These are phyloP conservation scores for Papilio aristodemus DNA, from an alignment of 1,140 invertebrate genomes.

Conservation along the genomic window DNA sequence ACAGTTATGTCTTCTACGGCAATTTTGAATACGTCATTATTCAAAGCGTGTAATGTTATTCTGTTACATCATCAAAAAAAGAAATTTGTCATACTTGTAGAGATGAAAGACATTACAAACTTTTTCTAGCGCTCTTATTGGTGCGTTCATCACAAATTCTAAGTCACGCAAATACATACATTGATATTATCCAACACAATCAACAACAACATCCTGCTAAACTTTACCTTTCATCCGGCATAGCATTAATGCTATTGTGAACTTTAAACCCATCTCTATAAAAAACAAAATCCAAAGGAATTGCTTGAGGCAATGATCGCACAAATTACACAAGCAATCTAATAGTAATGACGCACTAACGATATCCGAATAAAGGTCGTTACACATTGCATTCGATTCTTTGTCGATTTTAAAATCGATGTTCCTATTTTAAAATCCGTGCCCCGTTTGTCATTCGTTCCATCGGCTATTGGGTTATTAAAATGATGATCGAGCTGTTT, in stretches of 20 bases:
- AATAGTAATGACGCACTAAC: constrained; percentile 15
- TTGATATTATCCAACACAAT: constrained; percentile 4
- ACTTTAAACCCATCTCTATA: not conserved
- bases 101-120: not conserved
- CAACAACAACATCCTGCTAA: not conserved
- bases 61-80: not conserved
- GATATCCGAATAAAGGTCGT: constrained; percentile 12
- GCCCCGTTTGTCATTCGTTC: not conserved
- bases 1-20: constrained; percentile 8
- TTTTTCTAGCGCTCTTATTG: not conserved
- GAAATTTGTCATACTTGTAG: not conserved
- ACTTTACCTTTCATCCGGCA: not conserved
- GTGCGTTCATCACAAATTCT: not conserved
- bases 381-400: not conserved
- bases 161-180: not conserved
- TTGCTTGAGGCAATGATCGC: not conserved
- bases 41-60: not conserved
- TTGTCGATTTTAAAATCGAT: not conserved
- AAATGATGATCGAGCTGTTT: no score
- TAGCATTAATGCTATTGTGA: not conserved
- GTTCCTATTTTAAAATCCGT: not conserved
- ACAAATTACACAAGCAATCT: constrained; percentile 21
- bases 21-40: constrained; percentile 19
- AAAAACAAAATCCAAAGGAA: not conserved
- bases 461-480: no score